These are phyloP conservation scores for Calameuta pallipes DNA, from an alignment of 2,888 invertebrate genomes.

Conservation along the genomic window DNA sequence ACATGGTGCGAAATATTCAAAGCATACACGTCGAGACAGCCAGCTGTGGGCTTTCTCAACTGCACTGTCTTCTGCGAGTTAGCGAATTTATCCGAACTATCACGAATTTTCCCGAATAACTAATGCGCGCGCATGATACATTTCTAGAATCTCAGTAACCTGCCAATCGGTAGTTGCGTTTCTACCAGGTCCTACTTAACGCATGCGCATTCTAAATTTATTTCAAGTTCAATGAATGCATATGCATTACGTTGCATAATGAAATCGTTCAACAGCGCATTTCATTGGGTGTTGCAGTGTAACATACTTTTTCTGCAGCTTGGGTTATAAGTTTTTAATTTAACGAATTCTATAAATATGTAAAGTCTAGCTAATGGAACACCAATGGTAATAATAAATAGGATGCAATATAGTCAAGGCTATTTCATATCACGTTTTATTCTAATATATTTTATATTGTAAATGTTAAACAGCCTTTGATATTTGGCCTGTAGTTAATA, in stretches of 20 bases:
- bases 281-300: background rate
- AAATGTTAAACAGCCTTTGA: background rate
- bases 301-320: background rate
- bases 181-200: background rate
- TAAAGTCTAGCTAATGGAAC: background rate
- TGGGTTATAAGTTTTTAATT: background rate
- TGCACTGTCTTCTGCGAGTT: constrained; percentile 40
- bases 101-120: constrained; percentile 30
- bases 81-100: constrained; percentile 30
- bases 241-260: background rate
- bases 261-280: background rate
- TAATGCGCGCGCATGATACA: background rate
- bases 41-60: constrained; percentile 58
- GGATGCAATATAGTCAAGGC: background rate
- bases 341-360: background rate
- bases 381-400: background rate
- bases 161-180: background rate
- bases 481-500: background rate
- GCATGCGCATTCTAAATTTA: background rate
- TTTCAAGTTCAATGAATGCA: background rate
- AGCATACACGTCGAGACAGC: constrained; percentile 64
- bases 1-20: constrained; percentile 70
- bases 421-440: background rate
- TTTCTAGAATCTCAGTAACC: background rate
- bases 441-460: background rate